A percentile compares a stretch with the other conserved stretches of the same genome.
Conservation (phyloP, 2,888 invertebrate species). For the Cryptus viduatorius region DNA sequence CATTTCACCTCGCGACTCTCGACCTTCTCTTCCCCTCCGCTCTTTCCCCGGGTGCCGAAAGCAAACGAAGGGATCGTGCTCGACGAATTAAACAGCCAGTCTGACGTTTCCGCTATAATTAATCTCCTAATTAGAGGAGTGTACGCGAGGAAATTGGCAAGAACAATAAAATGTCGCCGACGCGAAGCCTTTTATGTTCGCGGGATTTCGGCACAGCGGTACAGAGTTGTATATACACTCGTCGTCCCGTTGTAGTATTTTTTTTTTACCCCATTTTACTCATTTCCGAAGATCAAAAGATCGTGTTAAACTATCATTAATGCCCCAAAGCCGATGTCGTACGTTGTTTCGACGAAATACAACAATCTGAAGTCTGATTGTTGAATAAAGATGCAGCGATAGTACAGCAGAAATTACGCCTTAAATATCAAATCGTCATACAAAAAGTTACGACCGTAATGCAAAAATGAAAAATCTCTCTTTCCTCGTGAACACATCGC, state of each 20-base stretch:
- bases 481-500: neutral
- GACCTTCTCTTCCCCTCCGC: slow-evolving; percentile 17
- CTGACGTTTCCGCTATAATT: slow-evolving; percentile 73
- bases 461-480: neutral
- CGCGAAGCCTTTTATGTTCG: slow-evolving; percentile 30
- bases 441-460: neutral
- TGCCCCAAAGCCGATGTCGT: too few species aligned
- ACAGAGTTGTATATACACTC: neutral
- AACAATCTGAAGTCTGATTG: too few species aligned
- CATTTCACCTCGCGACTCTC: slow-evolving; percentile 31
- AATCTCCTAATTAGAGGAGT: slow-evolving; percentile 76
- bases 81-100: slow-evolving; percentile 61
- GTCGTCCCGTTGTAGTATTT: neutral
- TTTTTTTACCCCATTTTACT: neutral
- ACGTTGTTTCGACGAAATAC: too few species aligned
- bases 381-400: too few species aligned
- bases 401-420: too few species aligned
- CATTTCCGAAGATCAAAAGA: neutral
- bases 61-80: slow-evolving; percentile 46
- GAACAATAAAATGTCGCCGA: slow-evolving; percentile 64
- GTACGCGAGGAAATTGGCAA: slow-evolving; percentile 71
- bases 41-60: slow-evolving; percentile 15
- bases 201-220: slow-evolving; percentile 38
- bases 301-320: too few species aligned
- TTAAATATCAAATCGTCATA: neutral